Conservation (phyloP, 2,797 vertebrate species). For the Protosalanx chinensis region DNA sequence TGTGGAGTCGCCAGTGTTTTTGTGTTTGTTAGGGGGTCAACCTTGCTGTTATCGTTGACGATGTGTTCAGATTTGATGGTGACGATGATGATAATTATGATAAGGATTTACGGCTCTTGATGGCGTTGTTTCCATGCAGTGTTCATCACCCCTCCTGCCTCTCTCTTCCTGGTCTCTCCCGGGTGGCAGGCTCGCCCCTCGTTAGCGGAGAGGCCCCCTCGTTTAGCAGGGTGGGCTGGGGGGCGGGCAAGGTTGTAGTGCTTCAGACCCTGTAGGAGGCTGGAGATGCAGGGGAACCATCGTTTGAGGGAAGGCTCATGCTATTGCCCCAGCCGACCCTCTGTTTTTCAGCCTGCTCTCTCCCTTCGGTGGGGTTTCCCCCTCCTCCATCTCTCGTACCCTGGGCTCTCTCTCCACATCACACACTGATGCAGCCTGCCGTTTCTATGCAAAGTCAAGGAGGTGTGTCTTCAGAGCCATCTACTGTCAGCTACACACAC, state of each 20-base stretch:
- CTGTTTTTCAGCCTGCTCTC: background rate
- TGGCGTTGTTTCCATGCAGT: constrained; percentile 65
- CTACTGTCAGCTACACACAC: constrained; percentile 38
- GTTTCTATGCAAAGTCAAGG: constrained; percentile 80
- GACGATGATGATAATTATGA: constrained; percentile 48
- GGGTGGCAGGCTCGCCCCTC: constrained; percentile 32
- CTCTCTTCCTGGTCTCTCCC: constrained; percentile 38
- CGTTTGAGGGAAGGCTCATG: constrained; percentile 11
- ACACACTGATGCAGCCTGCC: constrained; percentile 68
- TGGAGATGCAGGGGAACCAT: constrained; percentile 22
- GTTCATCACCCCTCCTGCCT: constrained; percentile 70
- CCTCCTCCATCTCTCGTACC: constrained; percentile 1
- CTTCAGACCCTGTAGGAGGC: background rate
- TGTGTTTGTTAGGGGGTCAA: constrained; percentile 54
- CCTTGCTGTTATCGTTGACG: constrained; percentile 66
- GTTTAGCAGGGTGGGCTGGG: too few species aligned
- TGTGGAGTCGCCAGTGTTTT: constrained; percentile 64
- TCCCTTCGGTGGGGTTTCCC: constrained; percentile 31
- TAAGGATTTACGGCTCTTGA: constrained; percentile 40
- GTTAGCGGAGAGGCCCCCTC: too few species aligned
- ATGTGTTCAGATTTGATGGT: constrained; percentile 50
- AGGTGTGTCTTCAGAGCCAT: constrained; percentile 63
- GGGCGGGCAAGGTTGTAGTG: background rate
- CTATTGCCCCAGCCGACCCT: background rate
- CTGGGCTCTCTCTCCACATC: constrained; percentile 37